Base-by-base conservation (phyloP, 2,113 vertebrate genomes). In the Aptenodytes patagonicus region DNA sequence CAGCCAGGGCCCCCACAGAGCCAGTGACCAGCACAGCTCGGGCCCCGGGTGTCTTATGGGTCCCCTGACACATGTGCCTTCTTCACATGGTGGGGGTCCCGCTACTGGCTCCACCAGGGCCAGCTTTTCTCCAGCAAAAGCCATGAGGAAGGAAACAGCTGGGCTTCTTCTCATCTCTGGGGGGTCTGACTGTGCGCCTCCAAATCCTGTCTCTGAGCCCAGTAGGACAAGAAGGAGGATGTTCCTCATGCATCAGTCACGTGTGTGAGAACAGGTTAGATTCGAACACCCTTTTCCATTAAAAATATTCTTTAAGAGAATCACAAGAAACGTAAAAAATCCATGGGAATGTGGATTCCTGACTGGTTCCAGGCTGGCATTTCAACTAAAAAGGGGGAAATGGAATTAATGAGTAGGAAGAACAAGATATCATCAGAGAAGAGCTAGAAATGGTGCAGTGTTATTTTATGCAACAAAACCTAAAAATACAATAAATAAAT, bases 401-500 rank as follows among this genome's bases (percentile, higher is more conserved):
- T 58, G 0, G 51, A 80, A 90, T 80, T 83, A 73, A 61, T 14
- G 40, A 78, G 54, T 64, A 73, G 25, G 76, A 90, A 64, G 84
- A 88, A 52, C 17, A 66, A 93, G 61, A 47, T 78, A 34, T 47
- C 10, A 4, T 78, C 68, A 81, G 32, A 93, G 55, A 83, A 81
- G 68, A 86, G 54, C 66, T 86, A 88, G 78, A 96, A 96, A 81
- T 44, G 58, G 29, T 94, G 38, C 51, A 18, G 29, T 54, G 51
- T 69, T 87, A 34, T 47, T 93, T 95, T 78, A 64, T 64, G 47
- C 20, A 93, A 80, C 68, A 89, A 68, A 66, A 70, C 25, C 92
- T 96, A 94, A 95, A 95, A 93, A 94, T 94, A 93, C 60, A 86
- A 47, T 70, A 90, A 95, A 80, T 76, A 49, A 73, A 72, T 77